Evolutionary conservation across 2,797 vertebrate species (phyloP).

Genomic region (Gouania willdenowi): DNA sequence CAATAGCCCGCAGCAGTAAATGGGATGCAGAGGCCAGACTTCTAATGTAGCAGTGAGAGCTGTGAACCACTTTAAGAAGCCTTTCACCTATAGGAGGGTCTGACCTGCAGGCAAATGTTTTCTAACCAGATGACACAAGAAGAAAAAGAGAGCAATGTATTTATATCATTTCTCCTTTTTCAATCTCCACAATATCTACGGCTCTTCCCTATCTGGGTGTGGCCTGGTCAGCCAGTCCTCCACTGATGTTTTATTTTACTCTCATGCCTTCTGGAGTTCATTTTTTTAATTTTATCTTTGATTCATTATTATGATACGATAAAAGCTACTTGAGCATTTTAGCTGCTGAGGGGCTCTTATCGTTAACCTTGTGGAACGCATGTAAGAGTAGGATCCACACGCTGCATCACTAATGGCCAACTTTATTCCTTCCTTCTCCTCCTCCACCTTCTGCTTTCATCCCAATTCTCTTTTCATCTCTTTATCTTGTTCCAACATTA

Average conservation of each 20-base stretch:
- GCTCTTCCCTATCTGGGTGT: slow-evolving; percentile 45
- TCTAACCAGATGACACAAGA: slow-evolving; percentile 78
- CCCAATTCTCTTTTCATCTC: slow-evolving; percentile 47
- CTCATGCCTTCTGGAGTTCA: slow-evolving; percentile 77
- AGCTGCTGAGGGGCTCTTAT: slow-evolving; percentile 78
- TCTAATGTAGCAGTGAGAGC: slow-evolving; percentile 80
- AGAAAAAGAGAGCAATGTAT: slow-evolving; percentile 55
- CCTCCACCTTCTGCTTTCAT: slow-evolving; percentile 58
- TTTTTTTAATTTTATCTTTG: slow-evolving; percentile 87
- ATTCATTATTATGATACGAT: slow-evolving; percentile 87
- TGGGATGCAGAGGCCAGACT: slow-evolving; percentile 68
- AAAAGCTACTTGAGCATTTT: slow-evolving; percentile 87
- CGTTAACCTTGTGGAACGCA: slow-evolving; percentile 83
- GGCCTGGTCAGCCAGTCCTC: slow-evolving; percentile 37
- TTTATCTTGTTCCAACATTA: slow-evolving; percentile 7
- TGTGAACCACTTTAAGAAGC: slow-evolving; percentile 68
- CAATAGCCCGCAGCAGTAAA: slow-evolving; percentile 71
- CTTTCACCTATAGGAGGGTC: slow-evolving; percentile 64
- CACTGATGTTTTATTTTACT: slow-evolving; percentile 78
- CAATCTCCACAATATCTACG: slow-evolving; percentile 3
- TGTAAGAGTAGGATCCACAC: slow-evolving; percentile 62
- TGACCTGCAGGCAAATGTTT: slow-evolving; percentile 82
- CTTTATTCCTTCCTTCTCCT: slow-evolving; percentile 69
- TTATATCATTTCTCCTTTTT: not conserved
- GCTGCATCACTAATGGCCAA: slow-evolving; percentile 72